Conservation (phyloP, 2,888 invertebrate genomes). For the Mayetiola destructor region DNA sequence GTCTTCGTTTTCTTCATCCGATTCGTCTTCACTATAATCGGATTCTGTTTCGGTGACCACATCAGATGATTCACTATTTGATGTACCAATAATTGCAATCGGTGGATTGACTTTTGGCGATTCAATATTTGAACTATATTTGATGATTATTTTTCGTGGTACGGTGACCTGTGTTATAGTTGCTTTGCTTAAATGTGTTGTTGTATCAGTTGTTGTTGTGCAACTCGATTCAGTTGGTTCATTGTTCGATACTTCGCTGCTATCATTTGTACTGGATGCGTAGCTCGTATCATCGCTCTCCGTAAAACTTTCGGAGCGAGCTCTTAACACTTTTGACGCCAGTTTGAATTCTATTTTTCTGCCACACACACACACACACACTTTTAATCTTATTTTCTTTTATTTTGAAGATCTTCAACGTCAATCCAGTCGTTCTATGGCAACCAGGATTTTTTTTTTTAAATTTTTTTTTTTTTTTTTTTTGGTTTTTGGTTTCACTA, state of each 20-base stretch:
- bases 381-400: neutral
- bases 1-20: conserved; percentile 21
- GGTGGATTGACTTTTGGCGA: neutral
- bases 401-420: no score
- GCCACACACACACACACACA: neutral
- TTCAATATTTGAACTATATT: neutral
- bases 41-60: conserved; percentile 28
- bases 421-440: no score
- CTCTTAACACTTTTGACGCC: conserved; percentile 13
- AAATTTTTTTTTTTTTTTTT: no score
- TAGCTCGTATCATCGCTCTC: neutral
- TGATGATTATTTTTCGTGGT: neutral
- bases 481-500: no score
- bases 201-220: neutral
- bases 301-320: conserved; percentile 1
- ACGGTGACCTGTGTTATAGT: neutral
- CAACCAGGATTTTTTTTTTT: no score
- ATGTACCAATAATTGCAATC: neutral
- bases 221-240: neutral
- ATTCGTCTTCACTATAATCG: conserved; percentile 30
- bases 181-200: neutral
- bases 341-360: neutral
- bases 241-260: neutral
- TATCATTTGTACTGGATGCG: neutral
- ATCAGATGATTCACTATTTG: conserved; percentile 30